A percentile compares a stretch with the other conserved stretches of the same genome.
phyloP scores from a whole-genome alignment of 2,888 invertebrate species.

The Hanleya hanleyi region DNA sequence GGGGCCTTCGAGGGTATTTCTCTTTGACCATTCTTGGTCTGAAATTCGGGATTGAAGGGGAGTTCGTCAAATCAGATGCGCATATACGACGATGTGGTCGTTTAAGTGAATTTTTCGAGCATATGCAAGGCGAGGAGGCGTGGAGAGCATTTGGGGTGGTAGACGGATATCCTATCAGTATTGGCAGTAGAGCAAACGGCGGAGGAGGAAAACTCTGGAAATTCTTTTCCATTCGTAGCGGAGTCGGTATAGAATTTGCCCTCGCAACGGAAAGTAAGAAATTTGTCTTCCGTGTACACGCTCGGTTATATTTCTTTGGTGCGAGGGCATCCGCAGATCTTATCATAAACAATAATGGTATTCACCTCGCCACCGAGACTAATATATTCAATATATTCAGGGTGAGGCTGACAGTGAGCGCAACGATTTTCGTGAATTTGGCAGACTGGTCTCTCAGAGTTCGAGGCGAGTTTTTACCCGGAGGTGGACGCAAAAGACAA shows the following conservation, averaged over 20 bases:
- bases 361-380: neutral
- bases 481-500: neutral
- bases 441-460: neutral
- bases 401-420: neutral
- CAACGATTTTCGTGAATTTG: neutral
- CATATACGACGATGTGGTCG: neutral
- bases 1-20: neutral
- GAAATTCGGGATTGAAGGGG: neutral
- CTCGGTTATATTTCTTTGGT: neutral
- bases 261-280: slow-evolving; percentile 4
- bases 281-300: slow-evolving; percentile 1
- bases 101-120: neutral
- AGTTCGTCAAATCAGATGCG: slow-evolving; percentile 4
- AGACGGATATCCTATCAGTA: neutral
- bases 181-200: too few species aligned
- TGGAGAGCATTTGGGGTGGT: neutral
- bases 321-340: neutral
- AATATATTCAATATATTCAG: slow-evolving; percentile 1
- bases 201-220: neutral
- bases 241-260: neutral
- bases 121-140: neutral
- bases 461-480: slow-evolving; percentile 1
- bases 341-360: neutral
- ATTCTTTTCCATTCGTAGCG: neutral
- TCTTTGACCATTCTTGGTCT: neutral